Percentiles rank a stretch among this genome's conserved stretches.
These are phyloP conservation scores for Salticus scenicus DNA, from an alignment of 2,888 invertebrate species.

Conservation along the genomic window DNA sequence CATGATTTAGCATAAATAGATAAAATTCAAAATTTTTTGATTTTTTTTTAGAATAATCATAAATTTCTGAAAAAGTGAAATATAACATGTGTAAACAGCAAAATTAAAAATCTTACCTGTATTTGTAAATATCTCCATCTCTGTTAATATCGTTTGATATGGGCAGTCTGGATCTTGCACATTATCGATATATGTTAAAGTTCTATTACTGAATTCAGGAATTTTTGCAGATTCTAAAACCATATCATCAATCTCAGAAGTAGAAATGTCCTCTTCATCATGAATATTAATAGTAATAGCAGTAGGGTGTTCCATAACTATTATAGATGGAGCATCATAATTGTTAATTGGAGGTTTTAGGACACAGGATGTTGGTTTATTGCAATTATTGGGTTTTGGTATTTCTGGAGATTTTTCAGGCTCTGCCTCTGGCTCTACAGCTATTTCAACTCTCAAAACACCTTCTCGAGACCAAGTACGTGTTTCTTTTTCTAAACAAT, in stretches of 20 bases:
- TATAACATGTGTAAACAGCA: too few relatives aligned
- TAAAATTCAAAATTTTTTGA: too few relatives aligned
- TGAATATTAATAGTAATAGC: background rate
- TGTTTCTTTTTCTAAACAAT: constrained; percentile 91
- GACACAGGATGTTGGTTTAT: background rate
- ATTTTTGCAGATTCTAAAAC: constrained; percentile 39
- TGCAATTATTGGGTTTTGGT: constrained; percentile 43
- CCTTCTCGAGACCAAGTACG: constrained; percentile 96
- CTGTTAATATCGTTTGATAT: constrained; percentile 38
- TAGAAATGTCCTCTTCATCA: background rate
- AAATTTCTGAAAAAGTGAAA: too few relatives aligned
- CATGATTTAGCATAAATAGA: too few relatives aligned
- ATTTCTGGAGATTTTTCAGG: constrained; percentile 37
- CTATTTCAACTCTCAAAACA: constrained; percentile 88
- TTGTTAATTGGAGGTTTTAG: background rate
- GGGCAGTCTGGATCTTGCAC: constrained; percentile 59
- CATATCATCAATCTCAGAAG: background rate
- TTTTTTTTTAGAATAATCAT: too few relatives aligned
- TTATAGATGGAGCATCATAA: background rate
- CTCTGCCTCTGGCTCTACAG: too few relatives aligned
- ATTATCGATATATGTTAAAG: constrained; percentile 40
- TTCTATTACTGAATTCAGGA: constrained; percentile 52
- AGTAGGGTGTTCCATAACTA: background rate
- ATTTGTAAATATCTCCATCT: constrained; percentile 78
- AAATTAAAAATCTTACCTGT: constrained; percentile 80